Evolutionary conservation across 30 jellyfish, hydroid and myxozoan genomes (phyloP), one percentile per base, ranked within the genome.

Genomic region (Turritopsis rubra): DNA sequence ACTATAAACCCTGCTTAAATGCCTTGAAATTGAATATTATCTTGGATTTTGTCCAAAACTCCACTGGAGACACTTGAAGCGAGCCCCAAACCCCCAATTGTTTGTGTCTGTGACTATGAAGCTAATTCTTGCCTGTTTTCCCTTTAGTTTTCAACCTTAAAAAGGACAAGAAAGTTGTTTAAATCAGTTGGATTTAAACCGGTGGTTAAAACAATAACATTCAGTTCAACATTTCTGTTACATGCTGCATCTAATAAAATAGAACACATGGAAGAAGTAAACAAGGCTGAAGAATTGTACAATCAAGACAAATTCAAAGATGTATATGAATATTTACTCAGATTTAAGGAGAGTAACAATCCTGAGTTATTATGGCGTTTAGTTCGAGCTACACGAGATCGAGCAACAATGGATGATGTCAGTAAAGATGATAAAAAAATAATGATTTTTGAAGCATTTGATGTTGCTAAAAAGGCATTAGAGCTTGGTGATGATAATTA

Each of bases 291-390:
- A 54, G 81, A 83, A 71, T 54, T 87, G 20, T 92, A 92, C 70
- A 90, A 75, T 28, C 66, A 68, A 16, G 83, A 81, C 29, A 84
- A 92, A 53, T 28, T 82, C 66, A 26, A 52, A 53, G 82, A 82
- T 65, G 89, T 87, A 9, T 92, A 92, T 72, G 91, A 81, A 19
- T 73, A n/a, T 54, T 87, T 92, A 31, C 54, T 81, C 27, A 77
- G 68, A 21, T 84, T 76, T 53, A 85, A 81, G 53, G 88, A 85
- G 21, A 21, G 90, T 29, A 80, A 81, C 24, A 68, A 88, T 85
- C 96, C 98, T 0, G 95, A 92, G 28, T 30, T 92, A 7, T 75
- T 92, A 22, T 92, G 98, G 98, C 89, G 98, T 73, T 79, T 88
- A 29, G 96, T 95, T 29, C 86, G 98, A 29, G 95, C 96, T 3